These are phyloP conservation scores for Urocynchramus pylzowi DNA, from an alignment of 2,113 vertebrate species.

Conservation along the genomic window DNA sequence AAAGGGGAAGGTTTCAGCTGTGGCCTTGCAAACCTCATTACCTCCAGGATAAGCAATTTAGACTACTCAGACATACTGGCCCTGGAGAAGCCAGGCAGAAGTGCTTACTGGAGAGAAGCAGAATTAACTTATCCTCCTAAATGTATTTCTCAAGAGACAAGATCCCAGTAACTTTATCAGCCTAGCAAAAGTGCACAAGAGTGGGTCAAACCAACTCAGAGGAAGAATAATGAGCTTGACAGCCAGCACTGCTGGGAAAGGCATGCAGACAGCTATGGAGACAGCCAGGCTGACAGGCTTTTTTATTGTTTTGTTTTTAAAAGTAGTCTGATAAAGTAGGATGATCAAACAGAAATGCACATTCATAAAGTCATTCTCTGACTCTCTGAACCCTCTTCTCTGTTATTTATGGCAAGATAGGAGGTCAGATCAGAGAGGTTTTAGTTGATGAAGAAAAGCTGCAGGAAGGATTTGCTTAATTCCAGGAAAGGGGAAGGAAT, in stretches of 20 bases:
- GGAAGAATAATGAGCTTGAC: constrained; percentile 41
- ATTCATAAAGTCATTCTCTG: constrained; percentile 39
- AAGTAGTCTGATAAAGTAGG: not conserved
- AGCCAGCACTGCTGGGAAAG: not conserved
- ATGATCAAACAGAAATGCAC: constrained; percentile 16
- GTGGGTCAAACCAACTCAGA: not conserved
- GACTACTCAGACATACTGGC: not conserved
- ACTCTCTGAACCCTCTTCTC: constrained; percentile 1
- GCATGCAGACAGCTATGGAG: constrained; percentile 9
- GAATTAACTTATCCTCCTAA: constrained; percentile 26
- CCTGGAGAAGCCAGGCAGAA: constrained; percentile 12
- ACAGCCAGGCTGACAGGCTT: constrained; percentile 46
- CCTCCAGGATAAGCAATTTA: not conserved
- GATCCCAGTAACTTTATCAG: not conserved
- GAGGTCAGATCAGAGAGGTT: constrained; percentile 13
- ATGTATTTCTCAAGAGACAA: not conserved
- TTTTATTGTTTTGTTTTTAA: constrained; percentile 40
- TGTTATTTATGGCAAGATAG: constrained; percentile 18
- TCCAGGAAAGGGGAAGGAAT: not conserved
- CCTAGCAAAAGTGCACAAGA: not conserved
- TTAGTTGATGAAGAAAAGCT: constrained; percentile 25
- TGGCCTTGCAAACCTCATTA: not conserved
- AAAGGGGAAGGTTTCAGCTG: not conserved
- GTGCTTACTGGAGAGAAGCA: not conserved
- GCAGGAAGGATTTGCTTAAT: constrained; percentile 35